Conservation (phyloP, 2,888 invertebrate species). For the Autographa pulchrina region DNA sequence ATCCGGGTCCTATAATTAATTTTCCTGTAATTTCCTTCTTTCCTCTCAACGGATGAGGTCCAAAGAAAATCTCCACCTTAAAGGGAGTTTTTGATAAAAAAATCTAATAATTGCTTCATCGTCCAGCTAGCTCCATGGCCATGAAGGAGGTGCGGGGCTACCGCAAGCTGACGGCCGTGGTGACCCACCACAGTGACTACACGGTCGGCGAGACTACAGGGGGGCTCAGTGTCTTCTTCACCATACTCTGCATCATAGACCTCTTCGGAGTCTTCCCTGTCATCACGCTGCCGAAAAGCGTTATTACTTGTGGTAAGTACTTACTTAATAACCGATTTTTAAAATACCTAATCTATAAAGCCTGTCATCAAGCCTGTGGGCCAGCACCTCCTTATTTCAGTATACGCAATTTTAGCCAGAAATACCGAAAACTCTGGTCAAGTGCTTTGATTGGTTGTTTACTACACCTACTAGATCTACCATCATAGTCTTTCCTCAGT, state of each 20-base stretch:
- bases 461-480: too few relatives aligned
- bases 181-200: conserved; percentile 69
- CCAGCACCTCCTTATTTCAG: too few relatives aligned
- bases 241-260: conserved; percentile 93
- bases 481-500: too few relatives aligned
- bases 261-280: conserved; percentile 96
- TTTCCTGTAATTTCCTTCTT: too few relatives aligned
- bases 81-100: too few relatives aligned
- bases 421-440: too few relatives aligned
- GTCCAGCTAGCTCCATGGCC: conserved; percentile 42
- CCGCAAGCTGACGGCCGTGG: conserved; percentile 60
- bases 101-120: not conserved
- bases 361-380: too few relatives aligned
- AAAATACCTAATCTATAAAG: not conserved
- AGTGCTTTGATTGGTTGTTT: too few relatives aligned
- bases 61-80: too few relatives aligned
- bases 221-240: conserved; percentile 92
- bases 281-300: conserved; percentile 92
- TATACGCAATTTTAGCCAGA: too few relatives aligned
- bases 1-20: too few relatives aligned
- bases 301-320: conserved; percentile 92
- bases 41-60: too few relatives aligned
- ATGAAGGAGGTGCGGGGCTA: conserved; percentile 62
- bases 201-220: conserved; percentile 74
- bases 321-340: not conserved